phyloP scores from a whole-genome alignment of 1,140 invertebrate genomes.

The Colletes latitarsis region DNA sequence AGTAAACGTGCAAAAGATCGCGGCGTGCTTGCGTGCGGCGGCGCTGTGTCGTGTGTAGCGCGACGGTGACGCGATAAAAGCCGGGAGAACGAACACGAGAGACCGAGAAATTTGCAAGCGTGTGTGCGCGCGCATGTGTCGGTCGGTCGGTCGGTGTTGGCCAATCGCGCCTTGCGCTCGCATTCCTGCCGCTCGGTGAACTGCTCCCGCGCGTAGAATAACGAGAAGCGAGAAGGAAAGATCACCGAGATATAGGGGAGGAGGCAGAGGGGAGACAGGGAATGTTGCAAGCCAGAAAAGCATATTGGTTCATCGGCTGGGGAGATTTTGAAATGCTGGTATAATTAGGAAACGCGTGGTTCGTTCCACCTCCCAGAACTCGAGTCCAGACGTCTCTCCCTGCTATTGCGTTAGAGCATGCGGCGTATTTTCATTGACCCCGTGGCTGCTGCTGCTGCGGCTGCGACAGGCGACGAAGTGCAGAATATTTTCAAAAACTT shows the following conservation, averaged over 20 bases:
- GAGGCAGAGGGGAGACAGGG: slow-evolving; percentile 45
- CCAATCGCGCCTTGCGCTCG: slow-evolving; percentile 75
- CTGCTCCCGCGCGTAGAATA: slow-evolving; percentile 59
- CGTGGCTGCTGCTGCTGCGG: background rate
- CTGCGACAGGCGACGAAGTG: too few relatives aligned
- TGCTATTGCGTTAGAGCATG: slow-evolving; percentile 10
- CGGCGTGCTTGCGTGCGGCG: background rate
- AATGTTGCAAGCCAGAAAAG: slow-evolving; percentile 77
- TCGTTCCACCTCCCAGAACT: slow-evolving; percentile 53
- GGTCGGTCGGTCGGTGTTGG: slow-evolving; percentile 69
- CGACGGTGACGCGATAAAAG: slow-evolving; percentile 38
- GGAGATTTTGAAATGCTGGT: slow-evolving; percentile 75
- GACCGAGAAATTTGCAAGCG: slow-evolving; percentile 38
- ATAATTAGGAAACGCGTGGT: slow-evolving; percentile 78
- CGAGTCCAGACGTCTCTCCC: slow-evolving; percentile 29
- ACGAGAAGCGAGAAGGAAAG: slow-evolving; percentile 52
- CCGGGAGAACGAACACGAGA: slow-evolving; percentile 17
- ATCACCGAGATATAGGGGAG: slow-evolving; percentile 38
- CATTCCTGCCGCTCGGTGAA: slow-evolving; percentile 74
- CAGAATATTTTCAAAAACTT: too few relatives aligned
- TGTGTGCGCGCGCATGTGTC: slow-evolving; percentile 33
- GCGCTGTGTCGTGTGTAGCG: background rate
- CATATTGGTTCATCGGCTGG: slow-evolving; percentile 79
- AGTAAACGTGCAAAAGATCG: background rate
- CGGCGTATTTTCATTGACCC: background rate